Base-by-base conservation (phyloP, 53 echinoderm and acorn worm species). In the Echinometra lucunter region DNA sequence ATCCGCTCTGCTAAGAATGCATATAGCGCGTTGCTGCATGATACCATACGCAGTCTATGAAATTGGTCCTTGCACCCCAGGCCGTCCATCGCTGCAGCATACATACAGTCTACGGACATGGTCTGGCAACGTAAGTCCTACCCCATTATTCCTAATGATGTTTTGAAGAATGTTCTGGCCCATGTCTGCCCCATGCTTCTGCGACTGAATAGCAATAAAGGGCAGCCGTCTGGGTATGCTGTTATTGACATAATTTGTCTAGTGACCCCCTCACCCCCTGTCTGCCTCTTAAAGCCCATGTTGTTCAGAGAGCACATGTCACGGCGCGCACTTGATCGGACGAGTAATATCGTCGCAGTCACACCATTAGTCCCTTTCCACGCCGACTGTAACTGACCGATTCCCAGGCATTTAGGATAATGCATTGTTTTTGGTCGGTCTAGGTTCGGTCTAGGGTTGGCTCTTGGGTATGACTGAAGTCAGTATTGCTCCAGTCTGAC, bases 231-330 rank as follows among this genome's bases (percentile, higher is more conserved):
- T 88, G 88, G 88, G 88, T 56, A 88, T 56, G 88, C 88, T 49
- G 49, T 34, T 88, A 88, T 88, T 88, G 88, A 88, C 88, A 88
- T 88, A 88, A 88, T 88, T 88, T 56, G 88, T 88, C 88, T 88
- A 7, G 88, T 88, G 88, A 88, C 88, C 88, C 88, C 56, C 30
- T 83, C 32, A 78, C 78, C 78, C 42, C 42, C 17, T 0, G 78
- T 78, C 78, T 78, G 78, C 78, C 6, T 42, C 40, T 78, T 78
- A 78, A 78, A 40, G 78, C 42, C 42, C 78, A 78, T 53, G 88
- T 32, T 88, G 88, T 32, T 88, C 56, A 32, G 49, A 28, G 32
- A 12, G 2, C 32, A 30, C 53, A 88, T 53, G 53, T 88, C 88
- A 88, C 12, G 49, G 28, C 6, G 53, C 30, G 88, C 56, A 53